These are phyloP conservation scores for Cyrtorhinus lividipennis DNA, from an alignment of 1,140 invertebrate species.

Conservation along the genomic window DNA sequence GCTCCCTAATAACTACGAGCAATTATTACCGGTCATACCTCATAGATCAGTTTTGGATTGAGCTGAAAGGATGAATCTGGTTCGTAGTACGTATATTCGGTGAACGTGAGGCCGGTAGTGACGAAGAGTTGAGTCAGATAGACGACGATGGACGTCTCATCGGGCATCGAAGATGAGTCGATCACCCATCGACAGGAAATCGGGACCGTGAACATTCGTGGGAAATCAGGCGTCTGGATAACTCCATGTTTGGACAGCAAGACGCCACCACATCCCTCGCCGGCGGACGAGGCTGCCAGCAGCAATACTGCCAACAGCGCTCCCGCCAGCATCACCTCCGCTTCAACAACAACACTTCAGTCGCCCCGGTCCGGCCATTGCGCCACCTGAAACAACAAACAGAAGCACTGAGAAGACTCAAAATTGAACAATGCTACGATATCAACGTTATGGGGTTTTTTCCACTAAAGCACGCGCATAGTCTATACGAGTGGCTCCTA, in stretches of 20 bases:
- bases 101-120: conserved; percentile 60
- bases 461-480: too few species aligned
- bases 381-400: not conserved
- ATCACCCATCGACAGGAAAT: conserved; percentile 76
- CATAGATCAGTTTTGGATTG: conserved; percentile 8
- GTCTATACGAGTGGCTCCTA: too few species aligned
- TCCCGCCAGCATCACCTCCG: not conserved
- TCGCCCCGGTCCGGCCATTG: too few species aligned
- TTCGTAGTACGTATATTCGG: conserved; percentile 67
- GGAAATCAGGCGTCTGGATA: conserved; percentile 71
- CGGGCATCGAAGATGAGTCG: conserved; percentile 43
- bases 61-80: conserved; percentile 32
- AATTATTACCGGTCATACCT: conserved; percentile 11
- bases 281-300: not conserved
- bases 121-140: conserved; percentile 81
- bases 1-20: too few species aligned
- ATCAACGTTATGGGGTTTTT: too few species aligned
- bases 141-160: conserved; percentile 44
- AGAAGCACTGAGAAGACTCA: too few species aligned
- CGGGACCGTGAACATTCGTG: conserved; percentile 59
- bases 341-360: not conserved
- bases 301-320: conserved; percentile 9
- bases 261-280: conserved; percentile 40
- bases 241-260: conserved; percentile 45
- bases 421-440: too few species aligned